phyloP scores from a whole-genome alignment of 2,797 vertebrate species.

The Falco biarmicus region DNA sequence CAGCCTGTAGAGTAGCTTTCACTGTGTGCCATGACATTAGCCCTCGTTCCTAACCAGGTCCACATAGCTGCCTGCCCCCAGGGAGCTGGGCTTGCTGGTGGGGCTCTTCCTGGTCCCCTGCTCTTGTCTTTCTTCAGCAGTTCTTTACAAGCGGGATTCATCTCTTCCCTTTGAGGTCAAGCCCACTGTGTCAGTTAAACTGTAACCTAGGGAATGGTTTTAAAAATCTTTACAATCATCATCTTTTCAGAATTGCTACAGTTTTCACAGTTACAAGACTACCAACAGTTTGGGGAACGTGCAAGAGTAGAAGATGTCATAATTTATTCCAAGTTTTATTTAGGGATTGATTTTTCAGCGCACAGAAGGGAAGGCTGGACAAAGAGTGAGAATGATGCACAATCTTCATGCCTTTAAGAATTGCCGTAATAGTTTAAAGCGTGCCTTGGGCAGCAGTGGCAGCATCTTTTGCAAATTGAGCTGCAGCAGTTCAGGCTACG shows the following conservation, averaged over 20 bases:
- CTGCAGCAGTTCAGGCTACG: background rate
- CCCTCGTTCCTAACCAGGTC: background rate
- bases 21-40: background rate
- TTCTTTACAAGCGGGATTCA: background rate
- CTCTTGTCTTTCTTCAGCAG: background rate
- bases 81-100: rapidly evolving
- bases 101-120: background rate
- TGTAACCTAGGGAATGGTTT: background rate
- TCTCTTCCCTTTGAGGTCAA: background rate
- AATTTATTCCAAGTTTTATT: background rate
- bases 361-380: background rate
- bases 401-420: background rate
- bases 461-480: background rate
- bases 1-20: slow-evolving; percentile 5
- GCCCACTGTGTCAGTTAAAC: background rate
- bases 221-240: background rate
- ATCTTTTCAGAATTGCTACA: background rate
- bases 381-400: background rate
- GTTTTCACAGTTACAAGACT: background rate
- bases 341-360: background rate
- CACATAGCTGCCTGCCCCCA: rapidly evolving
- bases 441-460: background rate
- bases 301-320: background rate
- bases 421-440: background rate
- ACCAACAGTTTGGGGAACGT: background rate